Base-by-base conservation (phyloP, 2,113 vertebrate species). In the Cromileptes altivelis region DNA sequence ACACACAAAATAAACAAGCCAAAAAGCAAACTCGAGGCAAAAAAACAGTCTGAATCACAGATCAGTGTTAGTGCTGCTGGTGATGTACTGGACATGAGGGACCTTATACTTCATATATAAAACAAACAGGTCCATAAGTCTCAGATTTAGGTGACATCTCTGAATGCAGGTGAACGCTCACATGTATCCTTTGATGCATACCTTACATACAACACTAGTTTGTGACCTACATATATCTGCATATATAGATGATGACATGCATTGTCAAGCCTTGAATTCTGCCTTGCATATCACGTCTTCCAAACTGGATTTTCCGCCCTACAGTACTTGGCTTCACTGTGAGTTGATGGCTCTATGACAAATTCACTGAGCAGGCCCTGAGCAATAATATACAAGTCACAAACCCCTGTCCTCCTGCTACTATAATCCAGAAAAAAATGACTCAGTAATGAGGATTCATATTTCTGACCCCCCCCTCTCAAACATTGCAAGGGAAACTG, bases 321-420 rank as follows among this genome's bases (percentile, higher is more conserved):
- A 65, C 27, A 47, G 61, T 81, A 42, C 45, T 84, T 81, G 65
- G 62, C 70, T 56, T 78, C 75, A 76, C 23, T 70, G 53, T 84
- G 49, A 77, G 33, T 72, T 63, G 76, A 86, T 74, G 84, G 74
- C 72, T 89, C 42, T 81, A 60, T 88, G 81, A 89, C 64, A 82
- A 80, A 70, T 90, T 81, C 63, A 75, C 80, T 80, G 80, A 88
- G 72, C 84, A 62, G 83, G 60, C 79, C 64, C 56, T 52, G 6
- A 85, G 76, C 82, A 83, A 81, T 81, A 84, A 73, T 49, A 71
- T 13, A 55, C 52, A 63, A 75, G 53, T 84, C 78, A 58, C 73
- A 65, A 56, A 68, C 55, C 21, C 42, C 52, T 60, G 42, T 74
- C 55, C 68, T 30, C 64, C 67, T 80, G 23, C 65, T 64, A 27